These are phyloP conservation scores for Cyclargus thomasi DNA, from an alignment of 1,140 invertebrate species.

Conservation along the genomic window DNA sequence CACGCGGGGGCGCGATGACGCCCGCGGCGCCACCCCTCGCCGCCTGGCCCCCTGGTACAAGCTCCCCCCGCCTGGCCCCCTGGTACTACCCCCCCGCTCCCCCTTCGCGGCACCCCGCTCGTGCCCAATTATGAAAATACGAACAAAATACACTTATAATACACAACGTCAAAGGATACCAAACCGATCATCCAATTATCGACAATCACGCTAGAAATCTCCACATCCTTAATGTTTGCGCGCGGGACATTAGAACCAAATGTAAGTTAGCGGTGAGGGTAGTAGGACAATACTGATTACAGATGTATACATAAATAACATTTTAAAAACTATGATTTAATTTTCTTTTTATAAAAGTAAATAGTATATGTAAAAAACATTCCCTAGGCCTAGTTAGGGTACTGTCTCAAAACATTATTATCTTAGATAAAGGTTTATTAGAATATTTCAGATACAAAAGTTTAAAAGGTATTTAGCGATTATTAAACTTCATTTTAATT, in stretches of 20 bases:
- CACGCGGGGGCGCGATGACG: constrained; percentile 63
- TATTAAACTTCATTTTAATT: no score
- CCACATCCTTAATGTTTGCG: constrained; percentile 8
- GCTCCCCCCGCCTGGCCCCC: no score
- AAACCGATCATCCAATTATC: constrained; percentile 33
- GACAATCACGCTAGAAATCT: not conserved
- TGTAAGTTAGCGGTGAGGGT: not conserved
- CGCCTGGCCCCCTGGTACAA: not conserved
- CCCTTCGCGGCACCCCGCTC: constrained; percentile 27
- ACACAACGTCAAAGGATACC: constrained; percentile 49
- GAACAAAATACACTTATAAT: constrained; percentile 72
- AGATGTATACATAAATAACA: not conserved
- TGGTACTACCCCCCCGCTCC: not conserved
- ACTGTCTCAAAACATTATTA: no score
- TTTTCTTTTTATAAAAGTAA: no score
- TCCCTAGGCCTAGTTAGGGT: no score
- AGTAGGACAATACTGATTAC: not conserved
- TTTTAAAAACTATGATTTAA: no score
- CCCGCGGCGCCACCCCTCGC: constrained; percentile 55
- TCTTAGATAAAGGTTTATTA: no score
- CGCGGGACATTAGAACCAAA: not conserved
- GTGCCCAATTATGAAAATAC: constrained; percentile 72
- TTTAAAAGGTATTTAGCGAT: no score
- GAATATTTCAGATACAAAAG: no score
- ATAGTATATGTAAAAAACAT: no score